phyloP scores from a whole-genome alignment of 2,888 invertebrate genomes.

The Ectemnius lituratus region DNA sequence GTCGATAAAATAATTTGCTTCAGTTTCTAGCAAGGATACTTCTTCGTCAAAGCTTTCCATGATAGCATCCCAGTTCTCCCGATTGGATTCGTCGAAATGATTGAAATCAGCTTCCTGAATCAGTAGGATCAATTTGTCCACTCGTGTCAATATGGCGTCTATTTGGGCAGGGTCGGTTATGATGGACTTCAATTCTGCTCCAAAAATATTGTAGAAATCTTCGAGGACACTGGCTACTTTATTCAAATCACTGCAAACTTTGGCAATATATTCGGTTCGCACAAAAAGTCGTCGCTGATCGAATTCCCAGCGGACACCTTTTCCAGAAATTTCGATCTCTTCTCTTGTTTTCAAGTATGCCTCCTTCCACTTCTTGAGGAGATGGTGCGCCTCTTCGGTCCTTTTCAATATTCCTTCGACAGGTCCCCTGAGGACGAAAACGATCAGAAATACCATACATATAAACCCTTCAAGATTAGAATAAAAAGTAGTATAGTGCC shows the following conservation, averaged over 20 bases:
- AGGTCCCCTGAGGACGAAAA: constrained; percentile 75
- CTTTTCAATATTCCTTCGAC: constrained; percentile 80
- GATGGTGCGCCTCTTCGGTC: constrained; percentile 82
- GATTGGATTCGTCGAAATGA: constrained; percentile 87
- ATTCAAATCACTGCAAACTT: constrained; percentile 89
- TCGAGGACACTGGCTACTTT: constrained; percentile 88
- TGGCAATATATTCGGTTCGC: constrained; percentile 89
- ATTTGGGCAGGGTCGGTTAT: constrained; percentile 92
- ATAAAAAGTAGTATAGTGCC: no score
- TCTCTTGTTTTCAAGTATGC: constrained; percentile 88
- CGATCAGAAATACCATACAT: no score
- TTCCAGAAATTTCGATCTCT: constrained; percentile 92
- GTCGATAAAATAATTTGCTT: constrained; percentile 91
- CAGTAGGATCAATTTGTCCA: constrained; percentile 87
- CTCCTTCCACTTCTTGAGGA: constrained; percentile 87
- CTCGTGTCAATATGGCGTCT: constrained; percentile 89
- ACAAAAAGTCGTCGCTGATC: constrained; percentile 89
- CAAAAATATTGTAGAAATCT: constrained; percentile 94
- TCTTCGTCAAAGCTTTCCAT: constrained; percentile 88
- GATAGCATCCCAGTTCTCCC: constrained; percentile 92
- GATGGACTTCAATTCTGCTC: constrained; percentile 90
- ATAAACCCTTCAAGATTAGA: no score
- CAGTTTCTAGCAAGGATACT: constrained; percentile 86
- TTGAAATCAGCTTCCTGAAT: constrained; percentile 89
- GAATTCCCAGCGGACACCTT: constrained; percentile 95